Evolutionary conservation across 30 jellyfish, hydroid and myxozoan species (phyloP).

Genomic region (Pseudorhiza aurosa): DNA sequence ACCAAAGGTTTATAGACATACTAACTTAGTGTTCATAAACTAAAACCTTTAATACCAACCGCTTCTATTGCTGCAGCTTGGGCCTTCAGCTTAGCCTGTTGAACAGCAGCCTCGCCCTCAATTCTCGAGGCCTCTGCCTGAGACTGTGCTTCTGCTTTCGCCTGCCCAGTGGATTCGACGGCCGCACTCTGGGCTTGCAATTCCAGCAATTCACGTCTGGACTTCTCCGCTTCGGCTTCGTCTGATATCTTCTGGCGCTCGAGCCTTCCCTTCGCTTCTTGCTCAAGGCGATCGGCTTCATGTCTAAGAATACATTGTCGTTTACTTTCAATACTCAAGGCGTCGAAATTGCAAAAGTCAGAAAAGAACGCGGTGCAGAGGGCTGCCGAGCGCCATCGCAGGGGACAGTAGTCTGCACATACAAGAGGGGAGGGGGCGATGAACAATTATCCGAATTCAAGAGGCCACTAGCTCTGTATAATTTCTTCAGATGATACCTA

Average conservation of each 20-base stretch:
- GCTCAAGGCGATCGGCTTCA: slow-evolving; percentile 98
- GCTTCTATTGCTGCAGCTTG: slow-evolving; percentile 93
- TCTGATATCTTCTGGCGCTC: slow-evolving; percentile 97
- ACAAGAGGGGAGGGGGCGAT: too few relatives aligned
- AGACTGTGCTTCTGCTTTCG: slow-evolving; percentile 98
- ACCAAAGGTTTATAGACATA: too few relatives aligned
- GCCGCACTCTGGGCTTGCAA: slow-evolving; percentile 98
- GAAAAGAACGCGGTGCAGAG: too few relatives aligned
- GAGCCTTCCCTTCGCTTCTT: slow-evolving; percentile 97
- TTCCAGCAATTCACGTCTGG: slow-evolving; percentile 94
- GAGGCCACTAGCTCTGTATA: too few relatives aligned
- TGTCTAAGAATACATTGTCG: slow-evolving; percentile 83
- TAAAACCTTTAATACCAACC: slow-evolving; percentile 62
- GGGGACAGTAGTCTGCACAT: too few relatives aligned
- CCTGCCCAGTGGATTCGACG: slow-evolving; percentile 99
- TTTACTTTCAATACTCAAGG: too few relatives aligned
- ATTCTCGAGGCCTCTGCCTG: slow-evolving; percentile 98
- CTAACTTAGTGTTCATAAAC: too few relatives aligned
- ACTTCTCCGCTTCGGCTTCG: slow-evolving; percentile 97
- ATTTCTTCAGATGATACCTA: too few relatives aligned
- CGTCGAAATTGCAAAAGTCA: too few relatives aligned
- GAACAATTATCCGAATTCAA: too few relatives aligned
- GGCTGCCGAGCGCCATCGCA: too few relatives aligned
- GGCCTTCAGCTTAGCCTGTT: slow-evolving; percentile 93
- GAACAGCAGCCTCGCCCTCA: slow-evolving; percentile 99